Evolutionary conservation across 2,888 invertebrate genomes (phyloP).

Genomic region (Meandrusa payeni): DNA sequence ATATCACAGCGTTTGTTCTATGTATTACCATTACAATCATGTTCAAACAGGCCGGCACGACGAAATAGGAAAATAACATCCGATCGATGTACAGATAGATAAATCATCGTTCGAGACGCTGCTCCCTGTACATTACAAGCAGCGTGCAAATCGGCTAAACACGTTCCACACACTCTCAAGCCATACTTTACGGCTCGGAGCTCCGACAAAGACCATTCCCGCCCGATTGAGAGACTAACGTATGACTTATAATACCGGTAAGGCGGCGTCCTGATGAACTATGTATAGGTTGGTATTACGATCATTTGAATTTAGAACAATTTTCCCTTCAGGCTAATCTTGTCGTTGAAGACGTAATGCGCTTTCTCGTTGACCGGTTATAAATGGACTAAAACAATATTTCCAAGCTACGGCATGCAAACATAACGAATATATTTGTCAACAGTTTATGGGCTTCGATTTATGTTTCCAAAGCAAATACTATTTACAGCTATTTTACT

Average conservation of each 20-base stretch:
- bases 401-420: too few relatives aligned
- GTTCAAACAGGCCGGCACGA: not conserved
- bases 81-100: not conserved
- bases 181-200: constrained; percentile 36
- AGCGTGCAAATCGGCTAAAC: constrained; percentile 54
- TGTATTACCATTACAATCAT: too few relatives aligned
- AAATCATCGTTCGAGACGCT: constrained; percentile 7
- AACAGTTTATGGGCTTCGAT: too few relatives aligned
- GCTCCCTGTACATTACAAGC: constrained; percentile 33
- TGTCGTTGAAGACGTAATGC: not conserved
- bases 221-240: constrained; percentile 29
- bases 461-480: too few relatives aligned
- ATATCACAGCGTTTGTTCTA: too few relatives aligned
- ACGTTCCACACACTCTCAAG: constrained; percentile 40
- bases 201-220: constrained; percentile 47
- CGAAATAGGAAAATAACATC: not conserved
- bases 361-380: too few relatives aligned
- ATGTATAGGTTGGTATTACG: not conserved
- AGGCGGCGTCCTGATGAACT: constrained; percentile 3
- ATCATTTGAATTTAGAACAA: constrained; percentile 1
- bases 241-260: constrained; percentile 13
- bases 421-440: too few relatives aligned
- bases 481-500: too few relatives aligned
- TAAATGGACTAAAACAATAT: too few relatives aligned
- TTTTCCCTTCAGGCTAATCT: constrained; percentile 5